Evolutionary conservation across 1,140 invertebrate species (phyloP).

Genomic region (Sesamia nonagrioides): DNA sequence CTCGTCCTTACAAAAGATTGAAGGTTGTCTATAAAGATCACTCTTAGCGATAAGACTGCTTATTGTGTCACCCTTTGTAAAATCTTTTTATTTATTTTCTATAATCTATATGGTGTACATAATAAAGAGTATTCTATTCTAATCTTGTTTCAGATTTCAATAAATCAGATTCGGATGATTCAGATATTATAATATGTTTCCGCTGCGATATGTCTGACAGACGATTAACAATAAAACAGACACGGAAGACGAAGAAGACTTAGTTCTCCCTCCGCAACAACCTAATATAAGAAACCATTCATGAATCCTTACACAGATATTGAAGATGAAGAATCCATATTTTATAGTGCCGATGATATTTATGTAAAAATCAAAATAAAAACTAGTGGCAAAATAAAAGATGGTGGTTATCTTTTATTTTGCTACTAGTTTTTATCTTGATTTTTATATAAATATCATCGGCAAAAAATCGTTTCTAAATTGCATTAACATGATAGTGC

Average conservation of each 20-base stretch:
- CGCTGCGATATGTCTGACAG: not conserved
- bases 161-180: too few relatives aligned
- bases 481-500: too few relatives aligned
- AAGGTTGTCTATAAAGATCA: too few relatives aligned
- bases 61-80: too few relatives aligned
- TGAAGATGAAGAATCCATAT: constrained; percentile 9
- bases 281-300: constrained; percentile 13
- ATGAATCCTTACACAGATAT: constrained; percentile 11
- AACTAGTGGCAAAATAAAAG: too few relatives aligned
- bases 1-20: not conserved
- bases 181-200: constrained; percentile 8
- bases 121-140: too few relatives aligned
- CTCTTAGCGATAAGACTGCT: too few relatives aligned
- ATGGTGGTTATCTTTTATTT: too few relatives aligned
- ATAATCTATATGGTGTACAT: too few relatives aligned
- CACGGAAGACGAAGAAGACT: constrained; percentile 8
- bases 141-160: constrained; percentile 12
- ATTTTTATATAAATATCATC: constrained; percentile 6
- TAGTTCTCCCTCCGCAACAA: constrained; percentile 13
- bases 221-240: constrained; percentile 3
- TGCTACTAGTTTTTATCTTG: too few relatives aligned
- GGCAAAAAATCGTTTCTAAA: constrained; percentile 32
- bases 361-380: too few relatives aligned
- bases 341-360: not conserved
- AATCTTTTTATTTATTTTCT: too few relatives aligned